Conservation (phyloP, 2,888 invertebrate species). For the Tenthredo distinguenda region DNA sequence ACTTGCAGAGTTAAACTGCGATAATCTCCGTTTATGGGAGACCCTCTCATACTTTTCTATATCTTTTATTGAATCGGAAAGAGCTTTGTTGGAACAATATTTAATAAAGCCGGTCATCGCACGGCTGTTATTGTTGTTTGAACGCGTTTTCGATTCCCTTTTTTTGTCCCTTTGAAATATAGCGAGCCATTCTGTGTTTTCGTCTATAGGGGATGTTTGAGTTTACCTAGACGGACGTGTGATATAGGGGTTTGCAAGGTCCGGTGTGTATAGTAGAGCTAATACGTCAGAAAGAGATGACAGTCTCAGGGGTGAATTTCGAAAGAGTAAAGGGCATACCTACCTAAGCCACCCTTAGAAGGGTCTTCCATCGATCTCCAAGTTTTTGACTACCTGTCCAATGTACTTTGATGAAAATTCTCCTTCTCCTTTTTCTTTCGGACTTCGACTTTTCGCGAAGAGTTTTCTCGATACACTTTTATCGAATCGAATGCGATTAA, state of each 20-base stretch:
- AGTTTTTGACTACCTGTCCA: conserved; percentile 35
- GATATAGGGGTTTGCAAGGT: neutral
- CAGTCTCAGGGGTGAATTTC: conserved; percentile 10
- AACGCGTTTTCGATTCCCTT: neutral
- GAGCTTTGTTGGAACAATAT: neutral
- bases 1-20: neutral
- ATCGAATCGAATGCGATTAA: neutral
- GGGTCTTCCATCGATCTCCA: conserved; percentile 21
- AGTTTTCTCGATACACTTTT: neutral
- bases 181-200: neutral
- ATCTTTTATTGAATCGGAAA: neutral
- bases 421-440: neutral
- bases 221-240: conserved; percentile 3
- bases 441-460: neutral
- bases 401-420: conserved; percentile 7
- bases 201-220: neutral
- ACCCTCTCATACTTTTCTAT: neutral
- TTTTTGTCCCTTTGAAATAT: neutral
- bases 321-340: conserved; percentile 20
- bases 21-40: neutral
- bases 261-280: conserved; percentile 27
- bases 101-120: neutral
- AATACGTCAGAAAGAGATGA: conserved; percentile 29
- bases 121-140: neutral
- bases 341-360: neutral